Percentiles rank a stretch among this genome's conserved stretches.
phyloP scores from a whole-genome alignment of 92 coral and sea anemone species.

The Parazoanthus darwini region DNA sequence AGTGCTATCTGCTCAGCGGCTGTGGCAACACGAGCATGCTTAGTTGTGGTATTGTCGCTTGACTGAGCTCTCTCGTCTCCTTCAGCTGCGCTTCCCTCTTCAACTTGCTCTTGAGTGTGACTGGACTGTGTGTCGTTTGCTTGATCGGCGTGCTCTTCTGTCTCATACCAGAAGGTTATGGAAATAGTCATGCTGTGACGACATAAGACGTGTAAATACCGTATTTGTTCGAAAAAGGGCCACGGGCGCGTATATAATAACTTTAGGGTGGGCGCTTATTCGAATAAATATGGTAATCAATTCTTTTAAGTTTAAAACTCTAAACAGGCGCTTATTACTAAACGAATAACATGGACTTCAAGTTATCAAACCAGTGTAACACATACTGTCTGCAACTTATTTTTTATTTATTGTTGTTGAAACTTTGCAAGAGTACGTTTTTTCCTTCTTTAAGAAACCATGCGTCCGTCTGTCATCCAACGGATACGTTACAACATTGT shows the following conservation, averaged over 20 bases:
- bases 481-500: background rate
- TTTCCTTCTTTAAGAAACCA: no score
- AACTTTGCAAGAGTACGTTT: background rate
- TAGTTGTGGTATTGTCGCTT: background rate
- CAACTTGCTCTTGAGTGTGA: background rate
- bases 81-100: background rate
- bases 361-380: no score
- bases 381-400: no score
- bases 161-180: conserved; percentile 92
- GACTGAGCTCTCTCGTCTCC: background rate
- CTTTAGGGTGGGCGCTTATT: no score
- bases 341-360: no score
- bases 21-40: conserved; percentile 31
- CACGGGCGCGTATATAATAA: no score
- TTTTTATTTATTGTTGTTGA: background rate
- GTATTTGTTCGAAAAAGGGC: no score
- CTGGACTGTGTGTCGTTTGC: background rate
- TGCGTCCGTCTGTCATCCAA: background rate
- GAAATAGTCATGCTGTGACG: conserved; percentile 82
- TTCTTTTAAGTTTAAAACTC: background rate
- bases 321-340: background rate
- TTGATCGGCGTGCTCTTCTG: conserved; percentile 12
- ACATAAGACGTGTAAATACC: background rate
- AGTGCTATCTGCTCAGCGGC: conserved; percentile 58
- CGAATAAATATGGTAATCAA: no score